These are phyloP conservation scores for Paralvinella palmiformis DNA, from an alignment of 1,140 invertebrate species.

Conservation along the genomic window DNA sequence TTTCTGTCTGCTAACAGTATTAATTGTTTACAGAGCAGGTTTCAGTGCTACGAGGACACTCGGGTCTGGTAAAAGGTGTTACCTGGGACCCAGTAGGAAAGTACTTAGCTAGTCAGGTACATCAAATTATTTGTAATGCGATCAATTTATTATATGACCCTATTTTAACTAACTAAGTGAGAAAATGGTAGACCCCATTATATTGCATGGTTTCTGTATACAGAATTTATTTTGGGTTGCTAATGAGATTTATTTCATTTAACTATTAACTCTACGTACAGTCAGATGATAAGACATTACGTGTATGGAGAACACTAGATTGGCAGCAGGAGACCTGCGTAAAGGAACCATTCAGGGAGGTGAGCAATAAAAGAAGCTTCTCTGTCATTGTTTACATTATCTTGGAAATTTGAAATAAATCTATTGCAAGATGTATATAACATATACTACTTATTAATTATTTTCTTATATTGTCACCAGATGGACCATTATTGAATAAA, in stretches of 20 bases:
- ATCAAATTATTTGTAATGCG: too few relatives aligned
- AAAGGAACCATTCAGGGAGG: slow-evolving; percentile 84
- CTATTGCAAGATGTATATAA: too few relatives aligned
- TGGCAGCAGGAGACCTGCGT: slow-evolving; percentile 83
- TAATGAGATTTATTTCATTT: slow-evolving; percentile 10
- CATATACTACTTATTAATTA: too few relatives aligned
- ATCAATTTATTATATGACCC: too few relatives aligned
- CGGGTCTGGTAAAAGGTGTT: slow-evolving; percentile 84
- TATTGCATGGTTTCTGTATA: too few relatives aligned
- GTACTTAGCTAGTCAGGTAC: slow-evolving; percentile 82
- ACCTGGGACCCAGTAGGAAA: slow-evolving; percentile 98
- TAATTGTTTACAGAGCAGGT: slow-evolving; percentile 46
- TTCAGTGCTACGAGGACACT: slow-evolving; percentile 72
- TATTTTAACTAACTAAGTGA: too few relatives aligned
- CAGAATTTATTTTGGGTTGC: background rate
- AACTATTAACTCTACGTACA: too few relatives aligned
- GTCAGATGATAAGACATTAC: slow-evolving; percentile 89
- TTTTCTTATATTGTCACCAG: too few relatives aligned
- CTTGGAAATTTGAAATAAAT: too few relatives aligned
- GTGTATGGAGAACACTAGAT: slow-evolving; percentile 90
- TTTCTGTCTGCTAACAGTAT: background rate
- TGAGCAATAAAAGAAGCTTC: slow-evolving; percentile 34
- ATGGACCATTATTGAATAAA: too few relatives aligned
- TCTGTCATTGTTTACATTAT: too few relatives aligned
- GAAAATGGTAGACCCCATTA: too few relatives aligned